Base-by-base conservation (phyloP, 2,113 vertebrate genomes). In the Sturnus vulgaris region DNA sequence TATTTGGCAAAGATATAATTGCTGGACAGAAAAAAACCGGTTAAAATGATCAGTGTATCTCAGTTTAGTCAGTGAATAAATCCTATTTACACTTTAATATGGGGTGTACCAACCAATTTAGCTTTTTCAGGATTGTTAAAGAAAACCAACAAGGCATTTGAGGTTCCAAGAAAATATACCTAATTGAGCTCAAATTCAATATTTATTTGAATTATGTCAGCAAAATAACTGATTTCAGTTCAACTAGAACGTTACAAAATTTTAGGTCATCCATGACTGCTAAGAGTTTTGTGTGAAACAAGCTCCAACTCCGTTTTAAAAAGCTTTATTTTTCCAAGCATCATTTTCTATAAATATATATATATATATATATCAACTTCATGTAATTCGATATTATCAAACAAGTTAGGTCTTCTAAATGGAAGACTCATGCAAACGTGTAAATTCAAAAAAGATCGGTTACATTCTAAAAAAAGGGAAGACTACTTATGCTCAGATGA, bases 201-300 rank as follows among this genome's bases (percentile, higher is more conserved):
- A 69, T 91, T 92, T 91, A 61, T 83, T 83, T 92, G 68, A 77
- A 88, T 83, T 92, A 59, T 66, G 39, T 63, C 83, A 93, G 59
- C 63, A 83, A 93, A 91, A 93, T 86, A 93, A 93, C 80, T 73
- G 31, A 88, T 77, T 91, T 88, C 59, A 88, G 31, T 81, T 95
- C 68, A 91, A 73, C 37, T 59, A 59, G 64, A 92, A 93, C 76
- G 61, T 55, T 83, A 33, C 16, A 80, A 90, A 92, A 65, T 70
- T 90, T 86, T 37, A 86, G 59, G 65, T 92, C 59, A 90, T 61
- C 82, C 79, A 88, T 53, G 40, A 95, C 46, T 61, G 46, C 61
- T 88, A 64, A 61, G 53, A 88, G 77, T 76, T 88, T 69, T 53
- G 46, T 18, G 37, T 53, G 53, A 87, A 91, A 82, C 10, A 72